phyloP scores from a whole-genome alignment of 2,888 invertebrate species.

The Furcula furcula region DNA sequence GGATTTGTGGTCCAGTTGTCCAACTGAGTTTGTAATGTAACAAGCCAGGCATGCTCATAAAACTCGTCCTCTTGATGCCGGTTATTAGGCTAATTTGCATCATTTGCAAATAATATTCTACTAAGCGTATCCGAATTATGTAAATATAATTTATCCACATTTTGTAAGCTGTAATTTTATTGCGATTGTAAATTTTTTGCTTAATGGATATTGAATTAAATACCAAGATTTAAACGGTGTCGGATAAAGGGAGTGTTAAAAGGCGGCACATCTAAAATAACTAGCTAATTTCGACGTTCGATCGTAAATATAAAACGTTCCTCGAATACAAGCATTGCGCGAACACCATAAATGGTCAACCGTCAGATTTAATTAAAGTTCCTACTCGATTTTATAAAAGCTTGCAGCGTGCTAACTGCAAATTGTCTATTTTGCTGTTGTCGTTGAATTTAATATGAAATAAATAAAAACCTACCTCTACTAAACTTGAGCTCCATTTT shows the following conservation, averaged over 20 bases:
- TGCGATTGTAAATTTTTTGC: not conserved
- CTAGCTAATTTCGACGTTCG: conserved; percentile 28
- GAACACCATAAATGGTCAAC: conserved; percentile 17
- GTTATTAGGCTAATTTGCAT: conserved; percentile 22
- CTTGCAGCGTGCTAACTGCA: conserved; percentile 20
- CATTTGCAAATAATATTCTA: conserved; percentile 2
- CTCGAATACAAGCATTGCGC: conserved; percentile 4
- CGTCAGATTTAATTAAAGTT: conserved; percentile 20
- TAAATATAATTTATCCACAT: too few species aligned
- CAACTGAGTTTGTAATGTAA: conserved; percentile 17
- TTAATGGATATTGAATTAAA: conserved; percentile 15
- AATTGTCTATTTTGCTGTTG: conserved; percentile 8
- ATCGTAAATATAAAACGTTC: conserved; percentile 16
- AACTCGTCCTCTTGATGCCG: conserved; percentile 21
- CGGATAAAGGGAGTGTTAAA: conserved; percentile 28
- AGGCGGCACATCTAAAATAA: conserved; percentile 32
- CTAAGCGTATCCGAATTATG: too few species aligned
- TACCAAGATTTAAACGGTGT: conserved; percentile 21
- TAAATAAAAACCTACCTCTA: too few species aligned
- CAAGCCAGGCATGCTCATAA: conserved; percentile 12
- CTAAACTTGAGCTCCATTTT: too few species aligned
- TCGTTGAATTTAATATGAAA: conserved; percentile 15
- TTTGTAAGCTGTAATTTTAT: not conserved
- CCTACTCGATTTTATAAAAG: conserved; percentile 12
- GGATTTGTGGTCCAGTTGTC: conserved; percentile 29